Evolutionary conservation across 2,888 invertebrate species (phyloP).

Genomic region (Pimpla rufipes): DNA sequence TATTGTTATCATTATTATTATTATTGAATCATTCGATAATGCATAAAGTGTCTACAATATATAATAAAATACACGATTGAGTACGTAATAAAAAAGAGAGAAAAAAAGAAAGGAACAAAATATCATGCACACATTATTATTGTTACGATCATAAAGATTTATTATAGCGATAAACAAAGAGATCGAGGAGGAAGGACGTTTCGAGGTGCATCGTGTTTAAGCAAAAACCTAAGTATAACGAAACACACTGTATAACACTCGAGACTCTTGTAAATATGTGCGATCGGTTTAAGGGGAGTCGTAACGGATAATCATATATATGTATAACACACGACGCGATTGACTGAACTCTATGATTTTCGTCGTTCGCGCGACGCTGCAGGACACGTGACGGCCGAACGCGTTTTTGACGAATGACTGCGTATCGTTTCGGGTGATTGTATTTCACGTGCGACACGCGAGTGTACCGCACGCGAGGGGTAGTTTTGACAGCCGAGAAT

Average conservation of each 20-base stretch:
- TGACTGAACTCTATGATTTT: constrained; percentile 46
- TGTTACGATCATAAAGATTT: constrained; percentile 46
- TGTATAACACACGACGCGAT: constrained; percentile 26
- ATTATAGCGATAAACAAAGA: constrained; percentile 29
- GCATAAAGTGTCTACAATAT: constrained; percentile 58
- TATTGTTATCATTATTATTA: constrained; percentile 38
- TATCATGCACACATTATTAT: constrained; percentile 55
- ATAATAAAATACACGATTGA: constrained; percentile 53
- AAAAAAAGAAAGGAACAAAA: constrained; percentile 27
- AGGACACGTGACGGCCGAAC: not conserved
- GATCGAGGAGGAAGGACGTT: constrained; percentile 7
- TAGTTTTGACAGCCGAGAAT: too few relatives aligned
- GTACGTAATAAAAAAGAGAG: constrained; percentile 31
- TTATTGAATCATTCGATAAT: constrained; percentile 55
- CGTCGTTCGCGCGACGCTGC: constrained; percentile 15
- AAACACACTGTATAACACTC: constrained; percentile 45
- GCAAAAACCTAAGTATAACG: constrained; percentile 24
- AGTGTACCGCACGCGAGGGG: constrained; percentile 18
- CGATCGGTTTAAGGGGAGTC: constrained; percentile 63
- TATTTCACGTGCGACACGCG: not conserved
- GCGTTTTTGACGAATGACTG: constrained; percentile 7
- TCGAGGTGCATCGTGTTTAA: constrained; percentile 44
- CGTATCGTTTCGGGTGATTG: not conserved
- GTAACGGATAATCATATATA: constrained; percentile 65
- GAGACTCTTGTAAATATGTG: constrained; percentile 69